A percentile compares a stretch with the other conserved stretches of the same genome.
These are phyloP conservation scores for Drosophila recens DNA, from an alignment of 2,888 invertebrate genomes.

Conservation along the genomic window DNA sequence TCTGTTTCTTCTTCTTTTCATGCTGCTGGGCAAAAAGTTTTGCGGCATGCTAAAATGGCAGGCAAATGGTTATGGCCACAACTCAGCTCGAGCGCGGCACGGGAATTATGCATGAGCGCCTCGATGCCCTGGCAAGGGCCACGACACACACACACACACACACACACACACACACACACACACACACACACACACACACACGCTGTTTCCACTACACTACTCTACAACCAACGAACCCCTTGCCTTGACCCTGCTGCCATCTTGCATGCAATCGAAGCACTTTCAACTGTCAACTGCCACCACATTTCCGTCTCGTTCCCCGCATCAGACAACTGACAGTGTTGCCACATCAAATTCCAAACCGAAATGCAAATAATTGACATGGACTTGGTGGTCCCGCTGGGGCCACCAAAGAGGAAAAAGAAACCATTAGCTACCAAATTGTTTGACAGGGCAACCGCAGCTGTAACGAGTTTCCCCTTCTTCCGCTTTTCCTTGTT, in stretches of 20 bases:
- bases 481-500: constrained; percentile 12
- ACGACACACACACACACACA: constrained; percentile 5
- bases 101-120: constrained; percentile 72
- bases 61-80: constrained; percentile 58
- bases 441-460: constrained; percentile 39
- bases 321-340: constrained; percentile 11
- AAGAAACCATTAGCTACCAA: constrained; percentile 47
- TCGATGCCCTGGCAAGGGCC: constrained; percentile 53
- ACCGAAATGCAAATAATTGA: constrained; percentile 76
- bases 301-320: not conserved
- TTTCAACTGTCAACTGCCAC: constrained; percentile 42
- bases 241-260: constrained; percentile 12
- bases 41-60: constrained; percentile 54
- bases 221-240: not conserved
- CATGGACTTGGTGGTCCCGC: constrained; percentile 46
- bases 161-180: not conserved
- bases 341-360: constrained; percentile 46
- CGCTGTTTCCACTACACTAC: not conserved
- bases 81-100: constrained; percentile 31
- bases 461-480: constrained; percentile 47
- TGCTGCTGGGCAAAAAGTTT: constrained; percentile 49
- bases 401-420: constrained; percentile 8
- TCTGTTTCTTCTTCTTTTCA: not conserved
- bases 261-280: constrained; percentile 55
- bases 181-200: not conserved